A percentile compares a stretch with the other conserved stretches of the same genome.
These are phyloP conservation scores for Lucilia cuprina DNA, from an alignment of 1,140 invertebrate genomes.

Conservation along the genomic window DNA sequence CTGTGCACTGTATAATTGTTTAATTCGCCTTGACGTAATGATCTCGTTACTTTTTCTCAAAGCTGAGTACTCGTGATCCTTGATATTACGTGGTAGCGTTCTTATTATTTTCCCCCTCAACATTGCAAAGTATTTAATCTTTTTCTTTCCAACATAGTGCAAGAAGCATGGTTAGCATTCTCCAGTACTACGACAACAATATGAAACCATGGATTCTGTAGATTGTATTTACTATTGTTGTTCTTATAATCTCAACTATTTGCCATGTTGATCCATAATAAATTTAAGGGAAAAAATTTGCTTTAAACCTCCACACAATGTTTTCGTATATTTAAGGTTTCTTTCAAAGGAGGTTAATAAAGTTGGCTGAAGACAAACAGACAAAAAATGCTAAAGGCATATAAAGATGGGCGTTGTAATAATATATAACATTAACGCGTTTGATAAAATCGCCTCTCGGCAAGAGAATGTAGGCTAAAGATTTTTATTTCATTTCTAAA, in stretches of 20 bases:
- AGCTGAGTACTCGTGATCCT: neutral
- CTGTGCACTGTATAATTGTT: neutral
- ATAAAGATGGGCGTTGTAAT: slow-evolving; percentile 22
- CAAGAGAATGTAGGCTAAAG: neutral
- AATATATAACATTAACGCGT: slow-evolving; percentile 24
- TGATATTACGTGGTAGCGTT: neutral
- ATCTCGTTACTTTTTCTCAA: slow-evolving; percentile 15
- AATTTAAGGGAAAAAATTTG: slow-evolving; percentile 2
- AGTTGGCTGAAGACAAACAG: neutral
- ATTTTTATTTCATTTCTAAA: neutral
- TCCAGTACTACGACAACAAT: neutral
- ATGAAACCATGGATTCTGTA: neutral
- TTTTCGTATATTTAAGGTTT: neutral
- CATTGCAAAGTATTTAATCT: neutral
- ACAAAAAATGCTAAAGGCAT: neutral
- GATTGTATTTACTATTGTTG: neutral
- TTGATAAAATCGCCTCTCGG: slow-evolving; percentile 14
- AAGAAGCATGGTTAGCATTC: neutral
- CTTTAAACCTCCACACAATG: neutral
- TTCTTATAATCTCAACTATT: neutral
- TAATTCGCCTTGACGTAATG: slow-evolving; percentile 18
- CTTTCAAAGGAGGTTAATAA: slow-evolving; percentile 9
- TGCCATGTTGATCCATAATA: slow-evolving; percentile 23
- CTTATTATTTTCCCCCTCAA: neutral
- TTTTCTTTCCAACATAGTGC: neutral